phyloP scores from a whole-genome alignment of 2,888 invertebrate species.

The Sarcophaga subvicina region DNA sequence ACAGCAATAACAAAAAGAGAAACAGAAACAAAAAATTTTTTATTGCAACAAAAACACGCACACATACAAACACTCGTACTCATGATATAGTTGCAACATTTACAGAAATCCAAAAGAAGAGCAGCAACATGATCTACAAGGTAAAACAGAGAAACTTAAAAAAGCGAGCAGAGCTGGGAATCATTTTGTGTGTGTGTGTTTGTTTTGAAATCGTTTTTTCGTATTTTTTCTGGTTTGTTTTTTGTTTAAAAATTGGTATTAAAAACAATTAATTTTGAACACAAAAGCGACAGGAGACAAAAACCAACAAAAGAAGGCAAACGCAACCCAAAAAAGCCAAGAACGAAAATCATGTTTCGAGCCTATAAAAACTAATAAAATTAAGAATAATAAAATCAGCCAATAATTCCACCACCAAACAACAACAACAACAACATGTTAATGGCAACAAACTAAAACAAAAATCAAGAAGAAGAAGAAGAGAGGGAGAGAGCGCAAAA shows the following conservation, averaged over 20 bases:
- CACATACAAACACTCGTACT: background rate
- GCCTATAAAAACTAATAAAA: conserved; percentile 63
- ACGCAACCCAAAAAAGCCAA: background rate
- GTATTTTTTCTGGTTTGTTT: background rate
- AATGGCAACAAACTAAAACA: conserved; percentile 3
- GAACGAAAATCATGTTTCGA: conserved; percentile 54
- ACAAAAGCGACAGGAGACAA: conserved; percentile 58
- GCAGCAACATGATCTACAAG: background rate
- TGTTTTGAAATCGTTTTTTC: background rate
- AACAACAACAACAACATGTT: background rate
- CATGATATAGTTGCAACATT: conserved; percentile 70
- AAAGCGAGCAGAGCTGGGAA: conserved; percentile 21
- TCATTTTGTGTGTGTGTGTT: conserved; percentile 3
- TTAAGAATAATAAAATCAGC: conserved; percentile 61
- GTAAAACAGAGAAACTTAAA: conserved; percentile 54
- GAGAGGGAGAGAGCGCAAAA: conserved; percentile 19
- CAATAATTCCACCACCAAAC: conserved; percentile 30
- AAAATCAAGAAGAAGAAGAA: conserved; percentile 1
- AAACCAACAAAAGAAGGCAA: conserved; percentile 20
- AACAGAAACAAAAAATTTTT: conserved; percentile 39
- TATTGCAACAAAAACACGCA: conserved; percentile 55
- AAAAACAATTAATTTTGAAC: conserved; percentile 69
- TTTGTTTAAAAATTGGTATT: conserved; percentile 60
- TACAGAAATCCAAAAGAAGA: conserved; percentile 36
- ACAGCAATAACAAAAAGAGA: conserved; percentile 12